These are phyloP conservation scores for Strigamia crassipes DNA, from an alignment of 2,888 invertebrate genomes.

Conservation along the genomic window DNA sequence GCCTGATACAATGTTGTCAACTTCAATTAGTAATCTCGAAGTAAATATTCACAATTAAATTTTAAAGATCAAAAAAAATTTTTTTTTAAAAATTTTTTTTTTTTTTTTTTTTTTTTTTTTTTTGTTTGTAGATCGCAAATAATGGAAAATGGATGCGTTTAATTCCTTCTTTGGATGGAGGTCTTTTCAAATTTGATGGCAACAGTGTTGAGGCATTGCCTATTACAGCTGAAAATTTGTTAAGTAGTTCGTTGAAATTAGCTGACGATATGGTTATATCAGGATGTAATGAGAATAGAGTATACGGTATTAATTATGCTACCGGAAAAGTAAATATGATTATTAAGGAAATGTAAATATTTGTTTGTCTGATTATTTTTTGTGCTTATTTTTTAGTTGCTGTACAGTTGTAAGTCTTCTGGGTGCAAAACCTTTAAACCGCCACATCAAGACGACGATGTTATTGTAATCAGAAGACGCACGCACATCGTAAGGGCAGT, in stretches of 20 bases:
- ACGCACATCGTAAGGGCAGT: conserved; percentile 88
- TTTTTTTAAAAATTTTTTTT: no score
- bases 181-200: conserved; percentile 89
- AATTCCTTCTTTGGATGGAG: conserved; percentile 90
- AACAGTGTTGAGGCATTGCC: conserved; percentile 84
- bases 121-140: conserved; percentile 72
- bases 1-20: conserved; percentile 76
- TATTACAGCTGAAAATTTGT: conserved; percentile 80
- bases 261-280: conserved; percentile 61
- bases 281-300: conserved; percentile 81
- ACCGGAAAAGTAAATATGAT: conserved; percentile 65
- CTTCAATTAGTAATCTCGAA: conserved; percentile 86
- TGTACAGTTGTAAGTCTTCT: conserved; percentile 42
- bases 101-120: conserved; percentile 54
- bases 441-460: conserved; percentile 59
- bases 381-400: neutral
- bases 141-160: conserved; percentile 84
- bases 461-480: conserved; percentile 78
- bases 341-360: neutral
- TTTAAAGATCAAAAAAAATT: no score
- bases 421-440: conserved; percentile 48
- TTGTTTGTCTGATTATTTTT: neutral
- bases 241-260: conserved; percentile 77
- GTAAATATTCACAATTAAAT: conserved; percentile 57
- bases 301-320: conserved; percentile 80